Percentiles rank a stretch among this genome's conserved stretches.
Conservation (phyloP, 2,797 vertebrate genomes). For the Gouania willdenowi region DNA sequence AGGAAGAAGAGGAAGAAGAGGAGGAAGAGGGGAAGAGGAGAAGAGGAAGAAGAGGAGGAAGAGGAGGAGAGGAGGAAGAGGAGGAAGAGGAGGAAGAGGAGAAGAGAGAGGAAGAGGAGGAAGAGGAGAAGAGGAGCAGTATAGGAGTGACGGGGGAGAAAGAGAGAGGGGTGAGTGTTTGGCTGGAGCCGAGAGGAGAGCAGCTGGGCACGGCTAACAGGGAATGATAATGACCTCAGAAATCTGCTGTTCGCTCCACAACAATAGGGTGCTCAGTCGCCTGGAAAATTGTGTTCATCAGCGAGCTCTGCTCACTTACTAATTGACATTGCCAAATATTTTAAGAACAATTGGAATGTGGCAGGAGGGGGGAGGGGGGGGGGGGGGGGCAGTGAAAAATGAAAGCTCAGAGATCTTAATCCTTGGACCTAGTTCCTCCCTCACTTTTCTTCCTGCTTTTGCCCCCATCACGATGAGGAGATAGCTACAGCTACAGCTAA, state of each 20-base stretch:
- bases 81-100: not conserved
- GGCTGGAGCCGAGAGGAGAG: conserved; percentile 97
- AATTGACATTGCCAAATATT: conserved; percentile 99
- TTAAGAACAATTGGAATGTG: conserved; percentile 99
- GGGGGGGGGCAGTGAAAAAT: conserved; percentile 74
- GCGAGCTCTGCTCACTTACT: conserved; percentile 99
- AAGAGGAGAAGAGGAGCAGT: not conserved
- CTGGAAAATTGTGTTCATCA: conserved; percentile 99
- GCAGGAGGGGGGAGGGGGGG: conserved; percentile 68
- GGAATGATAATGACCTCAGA: conserved; percentile 99
- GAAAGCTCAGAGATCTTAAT: conserved; percentile 92
- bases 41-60: conserved; percentile 27
- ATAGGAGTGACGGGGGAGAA: not conserved
- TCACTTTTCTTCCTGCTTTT: conserved; percentile 20
- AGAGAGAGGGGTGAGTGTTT: conserved; percentile 79
- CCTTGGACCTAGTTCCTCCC: conserved; percentile 84
- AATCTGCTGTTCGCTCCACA: conserved; percentile 99
- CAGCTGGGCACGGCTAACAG: conserved; percentile 99
- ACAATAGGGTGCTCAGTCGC: conserved; percentile 99
- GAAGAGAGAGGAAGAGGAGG: conserved; percentile 12
- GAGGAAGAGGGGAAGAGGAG: no score
- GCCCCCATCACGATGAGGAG: conserved; percentile 58
- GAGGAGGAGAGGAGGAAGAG: not conserved
- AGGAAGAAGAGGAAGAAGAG: no score
- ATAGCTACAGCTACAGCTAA: conserved; percentile 74